Base-by-base conservation (phyloP, 2,888 invertebrate genomes). In the Ichneumoninae sp. region DNA sequence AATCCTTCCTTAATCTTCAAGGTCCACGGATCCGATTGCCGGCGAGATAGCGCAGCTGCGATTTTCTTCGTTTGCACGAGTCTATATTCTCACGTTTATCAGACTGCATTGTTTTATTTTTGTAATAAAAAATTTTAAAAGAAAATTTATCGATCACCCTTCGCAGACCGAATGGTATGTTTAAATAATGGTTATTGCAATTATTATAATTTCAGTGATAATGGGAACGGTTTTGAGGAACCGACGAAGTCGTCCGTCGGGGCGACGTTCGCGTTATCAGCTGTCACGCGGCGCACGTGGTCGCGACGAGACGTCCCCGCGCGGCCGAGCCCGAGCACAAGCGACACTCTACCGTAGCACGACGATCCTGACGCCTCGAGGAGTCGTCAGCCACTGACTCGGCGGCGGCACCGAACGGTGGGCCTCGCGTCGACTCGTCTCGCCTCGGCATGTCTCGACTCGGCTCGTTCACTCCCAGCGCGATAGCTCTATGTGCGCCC, bases 341-440 rank as follows among this genome's bases (percentile, higher is more conserved):
- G 94, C 94, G 84, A 95, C 94, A 83, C 94, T 93, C 87, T 94
- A 94, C 94, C 94, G 94, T 77, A 84, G 89, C 85, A 85, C 95
- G 94, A 95, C 96, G 94, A 95, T 95, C 92, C 88, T 90, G 90
- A 92, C 93, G 92, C 88, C 90, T 89, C 93, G 89, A 91, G 89
- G 91, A 92, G 91, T 92, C 92, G 92, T 86, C 92, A 92, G 92
- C 90, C 92, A 93, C 93, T 93, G 92, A 90, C 88, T 90, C 84
- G 86, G 60, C 82, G 83, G 73, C 81, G 82, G 71, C 80, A 82
- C 83, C 76, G 44, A 77, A 57, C 80, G 81, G 69, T 66, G 70
- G 78, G 79, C 65, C 82, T 83, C 83, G 83, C 83, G 82, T 95
- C 94, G 89, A 95, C 95, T 92, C 95, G 95, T 91, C 95, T 95